Conservation (phyloP, 2,888 invertebrate species). For the Conistra vaccinii region DNA sequence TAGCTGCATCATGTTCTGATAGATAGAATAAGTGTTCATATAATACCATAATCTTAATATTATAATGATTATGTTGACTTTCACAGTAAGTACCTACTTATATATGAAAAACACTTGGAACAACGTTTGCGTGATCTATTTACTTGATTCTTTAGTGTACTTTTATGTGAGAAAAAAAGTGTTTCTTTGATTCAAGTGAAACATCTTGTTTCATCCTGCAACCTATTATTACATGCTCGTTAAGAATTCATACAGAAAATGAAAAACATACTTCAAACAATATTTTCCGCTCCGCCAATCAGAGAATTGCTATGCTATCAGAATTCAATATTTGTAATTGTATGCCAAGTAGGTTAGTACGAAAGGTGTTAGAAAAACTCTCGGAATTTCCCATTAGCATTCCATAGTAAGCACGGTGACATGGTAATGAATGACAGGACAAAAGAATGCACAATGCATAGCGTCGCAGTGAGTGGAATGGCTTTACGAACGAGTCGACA, state of each 20-base stretch:
- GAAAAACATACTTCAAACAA: slow-evolving; percentile 12
- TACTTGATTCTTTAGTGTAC: not conserved
- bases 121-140: not conserved
- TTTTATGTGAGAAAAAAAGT: too few species aligned
- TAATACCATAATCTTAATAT: too few species aligned
- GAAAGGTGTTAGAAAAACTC: slow-evolving; percentile 43
- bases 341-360: slow-evolving; percentile 15
- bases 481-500: slow-evolving; percentile 58
- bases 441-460: slow-evolving; percentile 66
- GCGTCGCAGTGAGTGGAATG: slow-evolving; percentile 52
- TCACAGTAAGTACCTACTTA: not conserved
- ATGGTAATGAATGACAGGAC: slow-evolving; percentile 65
- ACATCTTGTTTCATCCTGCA: not conserved
- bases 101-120: not conserved
- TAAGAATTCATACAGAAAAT: not conserved
- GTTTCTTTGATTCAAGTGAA: not conserved
- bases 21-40: not conserved
- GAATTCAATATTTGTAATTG: not conserved
- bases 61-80: not conserved
- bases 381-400: slow-evolving; percentile 58
- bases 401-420: slow-evolving; percentile 50
- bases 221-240: not conserved
- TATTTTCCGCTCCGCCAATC: slow-evolving; percentile 31
- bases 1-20: not conserved
- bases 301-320: slow-evolving; percentile 11